phyloP scores from a whole-genome alignment of 2,113 vertebrate species.

The Lepus europaeus region DNA sequence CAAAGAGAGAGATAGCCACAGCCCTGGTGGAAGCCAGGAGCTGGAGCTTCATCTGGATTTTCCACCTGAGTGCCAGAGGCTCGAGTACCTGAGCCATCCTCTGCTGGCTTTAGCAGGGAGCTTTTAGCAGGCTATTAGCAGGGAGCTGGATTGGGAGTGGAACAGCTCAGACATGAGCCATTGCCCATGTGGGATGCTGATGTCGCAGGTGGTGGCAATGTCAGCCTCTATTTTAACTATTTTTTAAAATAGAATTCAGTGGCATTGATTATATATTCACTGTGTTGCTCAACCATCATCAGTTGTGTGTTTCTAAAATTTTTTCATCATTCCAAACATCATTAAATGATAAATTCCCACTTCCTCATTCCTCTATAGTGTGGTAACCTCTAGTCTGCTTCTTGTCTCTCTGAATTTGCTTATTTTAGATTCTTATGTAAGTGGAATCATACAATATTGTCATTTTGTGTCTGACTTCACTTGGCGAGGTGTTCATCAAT shows the following conservation, averaged over 20 bases:
- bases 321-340: background rate
- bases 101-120: too few species aligned
- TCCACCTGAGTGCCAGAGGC: too few species aligned
- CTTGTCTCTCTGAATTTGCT: conserved; percentile 18
- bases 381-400: background rate
- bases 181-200: too few species aligned
- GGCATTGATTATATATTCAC: background rate
- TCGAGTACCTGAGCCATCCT: too few species aligned
- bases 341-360: conserved; percentile 8
- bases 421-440: background rate
- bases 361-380: background rate
- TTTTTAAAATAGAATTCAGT: conserved; percentile 9
- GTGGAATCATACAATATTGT: background rate
- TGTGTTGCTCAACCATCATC: background rate
- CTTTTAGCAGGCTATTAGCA: too few species aligned
- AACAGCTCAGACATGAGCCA: too few species aligned
- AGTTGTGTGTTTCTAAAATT: background rate
- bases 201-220: too few species aligned
- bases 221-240: background rate
- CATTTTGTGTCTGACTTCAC: conserved; percentile 9
- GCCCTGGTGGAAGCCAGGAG: too few species aligned
- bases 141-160: too few species aligned
- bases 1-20: too few species aligned
- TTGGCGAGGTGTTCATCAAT: background rate
- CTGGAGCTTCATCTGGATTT: too few species aligned